A percentile compares a stretch with the other conserved stretches of the same genome.
These are phyloP conservation scores for Neoarius graeffei DNA, from an alignment of 2,113 vertebrate species.

Conservation along the genomic window DNA sequence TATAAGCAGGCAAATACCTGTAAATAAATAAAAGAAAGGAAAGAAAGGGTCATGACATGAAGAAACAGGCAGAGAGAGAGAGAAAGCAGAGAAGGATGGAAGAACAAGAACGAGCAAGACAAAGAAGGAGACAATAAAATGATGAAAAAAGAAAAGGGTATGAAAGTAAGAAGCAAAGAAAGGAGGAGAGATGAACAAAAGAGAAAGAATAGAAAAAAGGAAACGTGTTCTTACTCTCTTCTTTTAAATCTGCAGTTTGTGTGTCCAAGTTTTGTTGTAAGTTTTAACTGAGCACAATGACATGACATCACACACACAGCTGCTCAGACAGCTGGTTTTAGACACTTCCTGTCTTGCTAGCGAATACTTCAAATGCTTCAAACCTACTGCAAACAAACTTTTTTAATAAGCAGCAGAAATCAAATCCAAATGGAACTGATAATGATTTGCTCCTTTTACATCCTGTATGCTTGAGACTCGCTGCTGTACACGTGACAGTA, in stretches of 20 bases:
- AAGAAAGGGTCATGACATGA: not conserved
- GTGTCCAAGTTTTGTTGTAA: not conserved
- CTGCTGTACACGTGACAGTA: not conserved
- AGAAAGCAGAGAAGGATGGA: not conserved
- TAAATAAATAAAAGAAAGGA: no score
- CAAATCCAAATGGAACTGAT: not conserved
- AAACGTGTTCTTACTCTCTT: not conserved
- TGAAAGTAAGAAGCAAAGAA: no score
- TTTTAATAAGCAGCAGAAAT: conserved; percentile 10
- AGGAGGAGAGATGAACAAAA: not conserved
- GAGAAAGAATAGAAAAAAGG: not conserved
- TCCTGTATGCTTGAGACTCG: not conserved
- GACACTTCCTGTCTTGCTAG: not conserved
- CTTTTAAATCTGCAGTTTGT: not conserved
- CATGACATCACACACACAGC: not conserved
- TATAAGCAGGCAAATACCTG: no score
- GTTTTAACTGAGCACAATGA: no score
- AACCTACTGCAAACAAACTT: conserved; percentile 1
- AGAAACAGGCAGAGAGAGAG: not conserved
- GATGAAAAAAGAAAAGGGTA: not conserved
- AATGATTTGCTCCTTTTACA: not conserved
- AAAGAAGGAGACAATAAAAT: not conserved
- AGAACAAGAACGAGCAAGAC: not conserved
- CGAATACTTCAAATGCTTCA: not conserved
- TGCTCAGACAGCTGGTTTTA: not conserved